These are phyloP conservation scores for Martes martes DNA, from an alignment of 2,113 vertebrate genomes.

Conservation along the genomic window DNA sequence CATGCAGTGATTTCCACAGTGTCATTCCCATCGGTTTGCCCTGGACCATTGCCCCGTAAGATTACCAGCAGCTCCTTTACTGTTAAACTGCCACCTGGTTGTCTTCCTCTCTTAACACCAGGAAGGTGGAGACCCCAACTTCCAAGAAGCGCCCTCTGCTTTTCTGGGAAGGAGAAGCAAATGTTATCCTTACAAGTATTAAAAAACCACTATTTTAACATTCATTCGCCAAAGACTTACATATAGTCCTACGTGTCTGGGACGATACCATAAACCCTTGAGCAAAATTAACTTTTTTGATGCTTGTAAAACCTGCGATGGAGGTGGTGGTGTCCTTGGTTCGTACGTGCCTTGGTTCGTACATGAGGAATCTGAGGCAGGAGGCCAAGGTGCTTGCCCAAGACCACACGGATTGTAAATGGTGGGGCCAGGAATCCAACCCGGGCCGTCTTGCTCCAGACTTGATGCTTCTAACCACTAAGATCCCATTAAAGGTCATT, in stretches of 20 bases:
- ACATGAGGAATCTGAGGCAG: background rate
- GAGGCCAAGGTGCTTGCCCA: background rate
- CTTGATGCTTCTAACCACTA: background rate
- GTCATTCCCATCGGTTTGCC: background rate
- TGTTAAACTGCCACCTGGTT: background rate
- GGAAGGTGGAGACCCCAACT: background rate
- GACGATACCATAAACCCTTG: background rate
- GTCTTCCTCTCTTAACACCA: background rate
- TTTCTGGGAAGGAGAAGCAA: background rate
- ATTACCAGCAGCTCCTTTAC: background rate
- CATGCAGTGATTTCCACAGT: background rate
- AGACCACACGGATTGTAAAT: background rate
- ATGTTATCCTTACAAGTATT: background rate
- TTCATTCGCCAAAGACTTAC: background rate
- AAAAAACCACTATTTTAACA: background rate
- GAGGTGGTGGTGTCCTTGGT: background rate
- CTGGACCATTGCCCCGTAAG: background rate
- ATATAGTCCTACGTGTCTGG: background rate
- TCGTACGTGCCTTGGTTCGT: background rate
- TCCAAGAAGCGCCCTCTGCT: background rate
- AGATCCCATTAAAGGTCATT: background rate
- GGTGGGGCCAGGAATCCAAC: background rate
- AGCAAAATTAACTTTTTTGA: background rate
- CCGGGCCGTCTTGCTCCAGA: background rate
- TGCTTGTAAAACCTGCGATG: background rate